A percentile compares a stretch with the other conserved stretches of the same genome.
Evolutionary conservation across 2,113 vertebrate genomes (phyloP).

Genomic region (Calidris pugnax): DNA sequence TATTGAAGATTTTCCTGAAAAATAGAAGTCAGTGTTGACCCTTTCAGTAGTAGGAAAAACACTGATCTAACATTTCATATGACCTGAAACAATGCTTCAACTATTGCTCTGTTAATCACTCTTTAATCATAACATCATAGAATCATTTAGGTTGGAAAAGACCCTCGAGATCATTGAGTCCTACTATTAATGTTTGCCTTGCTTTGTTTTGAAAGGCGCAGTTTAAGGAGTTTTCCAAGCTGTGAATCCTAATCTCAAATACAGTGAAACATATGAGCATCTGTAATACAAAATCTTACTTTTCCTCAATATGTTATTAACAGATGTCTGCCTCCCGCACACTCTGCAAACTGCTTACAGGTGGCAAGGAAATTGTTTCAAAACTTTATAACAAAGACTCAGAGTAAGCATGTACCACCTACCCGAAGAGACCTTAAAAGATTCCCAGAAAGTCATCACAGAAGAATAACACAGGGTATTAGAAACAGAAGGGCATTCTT

Average conservation of each 20-base stretch:
- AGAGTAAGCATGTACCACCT: neutral
- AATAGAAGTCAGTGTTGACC: neutral
- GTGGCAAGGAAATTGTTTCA: conserved; percentile 2
- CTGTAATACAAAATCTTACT: neutral
- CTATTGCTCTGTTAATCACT: neutral
- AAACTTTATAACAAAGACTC: neutral
- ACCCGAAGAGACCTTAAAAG: neutral
- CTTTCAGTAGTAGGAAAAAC: neutral
- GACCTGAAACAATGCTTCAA: neutral
- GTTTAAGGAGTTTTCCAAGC: neutral
- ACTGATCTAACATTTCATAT: neutral
- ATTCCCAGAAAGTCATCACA: neutral
- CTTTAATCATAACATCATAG: neutral
- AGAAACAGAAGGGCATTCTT: neutral
- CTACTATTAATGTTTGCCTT: neutral
- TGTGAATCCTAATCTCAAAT: neutral
- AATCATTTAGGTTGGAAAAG: neutral
- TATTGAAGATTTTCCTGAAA: neutral
- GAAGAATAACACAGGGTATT: neutral
- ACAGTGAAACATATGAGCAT: neutral
- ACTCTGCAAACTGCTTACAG: conserved; percentile 28
- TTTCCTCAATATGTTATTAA: neutral
- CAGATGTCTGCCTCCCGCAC: neutral
- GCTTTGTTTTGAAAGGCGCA: neutral
- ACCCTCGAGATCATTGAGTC: neutral